A percentile compares a stretch with the other conserved stretches of the same genome.
These are phyloP conservation scores for Sinocyclocheilus anshuiensis DNA, from an alignment of 2,113 vertebrate species.

Conservation along the genomic window DNA sequence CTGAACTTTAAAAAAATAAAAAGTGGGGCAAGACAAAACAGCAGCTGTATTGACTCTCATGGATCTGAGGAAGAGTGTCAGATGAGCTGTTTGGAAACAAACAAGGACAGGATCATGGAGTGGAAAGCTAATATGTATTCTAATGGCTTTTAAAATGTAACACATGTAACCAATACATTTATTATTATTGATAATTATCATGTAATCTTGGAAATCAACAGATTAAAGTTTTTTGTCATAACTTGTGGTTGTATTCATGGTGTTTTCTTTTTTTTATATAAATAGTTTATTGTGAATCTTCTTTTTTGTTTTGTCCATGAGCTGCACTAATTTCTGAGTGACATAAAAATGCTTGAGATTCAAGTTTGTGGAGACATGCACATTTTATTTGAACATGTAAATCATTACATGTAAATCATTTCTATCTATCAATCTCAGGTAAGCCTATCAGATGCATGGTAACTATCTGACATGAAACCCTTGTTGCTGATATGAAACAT, in stretches of 20 bases:
- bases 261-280: too few species aligned
- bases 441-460: too few species aligned
- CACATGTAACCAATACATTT: slow-evolving; percentile 70
- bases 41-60: slow-evolving; percentile 38
- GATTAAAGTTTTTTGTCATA: slow-evolving; percentile 74
- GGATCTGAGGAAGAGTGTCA: not conserved
- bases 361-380: too few species aligned
- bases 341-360: slow-evolving; percentile 51
- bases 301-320: not conserved
- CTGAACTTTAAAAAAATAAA: slow-evolving; percentile 23
- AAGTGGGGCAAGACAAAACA: not conserved
- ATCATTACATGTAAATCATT: too few species aligned
- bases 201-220: slow-evolving; percentile 69
- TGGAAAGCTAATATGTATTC: slow-evolving; percentile 50
- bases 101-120: slow-evolving; percentile 29
- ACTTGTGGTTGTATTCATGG: not conserved
- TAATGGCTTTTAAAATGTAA: slow-evolving; percentile 64
- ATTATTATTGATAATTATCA: slow-evolving; percentile 58
- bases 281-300: not conserved
- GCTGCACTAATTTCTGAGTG: not conserved
- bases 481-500: too few species aligned
- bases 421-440: too few species aligned
- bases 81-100: slow-evolving; percentile 36
- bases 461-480: too few species aligned
- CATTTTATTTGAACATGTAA: too few species aligned